Conservation (phyloP, 2,888 invertebrate genomes). For the Nezara viridula region DNA sequence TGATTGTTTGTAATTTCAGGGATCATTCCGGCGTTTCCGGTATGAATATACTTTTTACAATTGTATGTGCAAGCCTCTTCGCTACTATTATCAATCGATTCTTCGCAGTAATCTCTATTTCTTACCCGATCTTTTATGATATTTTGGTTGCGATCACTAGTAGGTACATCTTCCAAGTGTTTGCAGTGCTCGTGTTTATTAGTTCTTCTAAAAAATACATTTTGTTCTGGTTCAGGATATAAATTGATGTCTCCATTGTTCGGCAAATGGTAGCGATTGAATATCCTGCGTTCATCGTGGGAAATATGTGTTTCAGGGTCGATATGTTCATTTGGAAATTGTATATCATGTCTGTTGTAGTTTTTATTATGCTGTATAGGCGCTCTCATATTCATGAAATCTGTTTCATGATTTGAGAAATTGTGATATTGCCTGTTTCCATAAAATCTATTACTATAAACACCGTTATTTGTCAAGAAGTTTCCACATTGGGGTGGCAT, state of each 20-base stretch:
- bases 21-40: neutral
- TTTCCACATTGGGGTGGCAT: neutral
- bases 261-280: neutral
- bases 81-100: neutral
- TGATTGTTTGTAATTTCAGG: neutral
- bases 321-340: neutral
- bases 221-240: neutral
- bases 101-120: neutral
- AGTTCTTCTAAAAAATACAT: neutral
- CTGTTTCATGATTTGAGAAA: neutral
- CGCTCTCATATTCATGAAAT: neutral
- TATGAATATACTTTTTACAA: neutral
- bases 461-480: neutral
- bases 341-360: neutral
- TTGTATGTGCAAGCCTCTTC: neutral
- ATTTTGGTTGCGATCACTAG: neutral
- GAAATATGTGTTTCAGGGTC: neutral
- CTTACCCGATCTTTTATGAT: neutral
- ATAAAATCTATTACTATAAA: neutral
- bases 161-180: neutral
- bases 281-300: neutral
- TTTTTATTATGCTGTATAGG: neutral
- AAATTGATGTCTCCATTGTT: neutral
- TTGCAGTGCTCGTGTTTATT: neutral
- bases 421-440: neutral